Evolutionary conservation across 35 echinoderm and acorn worm species (phyloP), one percentile per base, ranked within the genome.

Genomic region (Apostichopus parvimensis): DNA sequence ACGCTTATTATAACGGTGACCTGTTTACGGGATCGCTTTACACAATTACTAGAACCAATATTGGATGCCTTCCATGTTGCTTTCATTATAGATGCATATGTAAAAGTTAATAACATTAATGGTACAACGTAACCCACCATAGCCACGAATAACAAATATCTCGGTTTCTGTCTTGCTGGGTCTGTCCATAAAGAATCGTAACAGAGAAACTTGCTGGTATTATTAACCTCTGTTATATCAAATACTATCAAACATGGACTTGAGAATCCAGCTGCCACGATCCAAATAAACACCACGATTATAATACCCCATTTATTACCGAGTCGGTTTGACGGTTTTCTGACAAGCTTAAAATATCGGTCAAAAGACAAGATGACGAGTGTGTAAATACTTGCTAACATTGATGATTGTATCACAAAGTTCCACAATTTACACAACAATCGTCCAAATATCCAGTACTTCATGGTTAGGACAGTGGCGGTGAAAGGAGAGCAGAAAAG

Each of bases 311-410:
- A 72, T 34, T 45, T n/a, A 72, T 88, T 72, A 15, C 60, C 86
- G 15, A 68, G 68, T 1, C 62, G 6, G 20, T 88, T 75, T 54
- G 86, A 18, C 14, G 22, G 60, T 26, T 62, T 75, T 11, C 12
- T 28, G 18, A 34, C 57, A 9, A 66, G 57, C 18, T 88, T 88
- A 34, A 88, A 88, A 54, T 88, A 88, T 75, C 86, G 57, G 45
- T 88, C 86, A 14, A 72, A 88, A 28, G 86, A 88, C 9, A 88
- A 75, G 13, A 88, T 66, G 34, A 88, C 86, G 9, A 88, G 60
- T 54, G 86, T 88, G 62, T 88, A 88, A 6, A 88, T 88, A 88
- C 86, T 88, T 9, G 64, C 86, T 8, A 88, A 64, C 86, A 88
- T 88, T 10, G 86, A 72, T 52, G 86, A 72, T 21, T 66, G 24